A percentile compares a stretch with the other conserved stretches of the same genome.
These are phyloP conservation scores for Megalops cyprinoides DNA, from an alignment of 2,797 vertebrate genomes.

Conservation along the genomic window DNA sequence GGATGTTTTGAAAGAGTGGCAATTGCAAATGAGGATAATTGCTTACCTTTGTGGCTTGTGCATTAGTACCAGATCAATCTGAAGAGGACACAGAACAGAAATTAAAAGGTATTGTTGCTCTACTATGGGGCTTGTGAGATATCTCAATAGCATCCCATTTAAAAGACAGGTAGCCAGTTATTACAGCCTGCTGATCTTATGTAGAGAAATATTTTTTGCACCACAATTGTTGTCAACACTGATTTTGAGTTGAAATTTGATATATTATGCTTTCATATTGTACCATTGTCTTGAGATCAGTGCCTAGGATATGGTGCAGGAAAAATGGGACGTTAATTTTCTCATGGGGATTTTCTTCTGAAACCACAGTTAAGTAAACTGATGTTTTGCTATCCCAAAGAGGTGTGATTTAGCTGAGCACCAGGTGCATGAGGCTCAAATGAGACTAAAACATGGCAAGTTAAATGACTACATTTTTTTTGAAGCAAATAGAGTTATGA, in stretches of 20 bases:
- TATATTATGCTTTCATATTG: not conserved
- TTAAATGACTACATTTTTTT: not conserved
- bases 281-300: not conserved
- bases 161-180: not conserved
- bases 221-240: conserved; percentile 1
- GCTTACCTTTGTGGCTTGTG: conserved; percentile 12
- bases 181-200: not conserved
- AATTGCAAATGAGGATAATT: conserved; percentile 9
- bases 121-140: not conserved
- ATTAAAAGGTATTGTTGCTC: conserved; percentile 12
- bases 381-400: not conserved
- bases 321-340: not conserved
- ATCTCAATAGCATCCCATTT: not conserved
- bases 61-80: not conserved
- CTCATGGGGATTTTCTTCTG: not conserved
- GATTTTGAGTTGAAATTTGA: not conserved
- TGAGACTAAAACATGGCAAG: too few relatives aligned
- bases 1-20: conserved; percentile 9
- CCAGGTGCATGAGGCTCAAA: not conserved
- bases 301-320: not conserved
- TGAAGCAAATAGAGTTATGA: not conserved
- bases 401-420: not conserved
- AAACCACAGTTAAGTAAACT: not conserved
- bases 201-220: not conserved
- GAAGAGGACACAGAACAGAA: conserved; percentile 1